Base-by-base conservation (phyloP, 2,797 vertebrate genomes). In the Myotis daubentonii region DNA sequence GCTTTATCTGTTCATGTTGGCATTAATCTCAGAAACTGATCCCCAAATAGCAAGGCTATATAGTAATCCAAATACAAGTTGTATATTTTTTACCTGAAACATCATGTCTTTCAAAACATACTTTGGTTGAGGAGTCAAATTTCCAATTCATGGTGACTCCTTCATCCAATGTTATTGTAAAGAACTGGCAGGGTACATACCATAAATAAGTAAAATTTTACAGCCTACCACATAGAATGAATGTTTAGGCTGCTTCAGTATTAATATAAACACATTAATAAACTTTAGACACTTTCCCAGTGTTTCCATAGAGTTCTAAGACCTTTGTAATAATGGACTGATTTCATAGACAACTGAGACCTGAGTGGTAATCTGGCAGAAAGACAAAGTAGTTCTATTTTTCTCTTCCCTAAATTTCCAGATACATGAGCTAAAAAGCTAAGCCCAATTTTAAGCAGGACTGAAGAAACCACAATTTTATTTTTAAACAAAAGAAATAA, bases 1-100 rank as follows among this genome's bases (percentile, higher is more conserved):
- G 16, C 36, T 88, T 78, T 88, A 65, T 60, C 57, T 92, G 49
- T 92, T 93, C 51, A n/a, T 84, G 91, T 87, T 89, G 57, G 5
- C 75, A 79, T 93, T 81, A 91, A 87, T 76, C 83, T 87, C 68
- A 96, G 83, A 94, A 53, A 30, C 15, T 28, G 23, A 83, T 87
- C 76, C 10, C 25, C 60, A 79, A 89, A 92, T 71, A 76, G 36
- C 13, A 81, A 95, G n/a, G 28, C 16, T 89, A 16, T 71, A 47
- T 20, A 47, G 55, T 87, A 92, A 87, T 49, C 25, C 19, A 82
- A 84, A 60, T 53, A 68, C n/a, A 23, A 84, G 25, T 60, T 38
- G 12, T 4, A 62, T 74, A 74, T 51, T 68, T 85, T 89, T 92
- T 70, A 60, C n/a, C 30, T 57, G 16, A 84, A 84, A 94, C 22